Conservation (phyloP, 2,888 invertebrate genomes). For the Ormyrus thymus region DNA sequence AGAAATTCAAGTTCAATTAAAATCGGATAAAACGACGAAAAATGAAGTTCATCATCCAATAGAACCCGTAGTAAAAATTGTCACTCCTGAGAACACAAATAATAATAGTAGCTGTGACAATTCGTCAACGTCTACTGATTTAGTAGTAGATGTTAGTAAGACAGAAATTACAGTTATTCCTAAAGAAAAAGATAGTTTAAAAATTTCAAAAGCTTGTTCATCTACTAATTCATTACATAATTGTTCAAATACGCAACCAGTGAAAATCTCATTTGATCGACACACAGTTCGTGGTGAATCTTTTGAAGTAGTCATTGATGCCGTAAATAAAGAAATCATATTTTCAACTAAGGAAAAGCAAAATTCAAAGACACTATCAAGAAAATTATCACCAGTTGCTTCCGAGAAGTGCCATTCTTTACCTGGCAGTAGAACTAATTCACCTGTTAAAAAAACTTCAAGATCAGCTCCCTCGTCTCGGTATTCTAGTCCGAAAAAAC, state of each 20-base stretch:
- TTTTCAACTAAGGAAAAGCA: constrained; percentile 61
- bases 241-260: constrained; percentile 19
- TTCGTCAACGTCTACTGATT: constrained; percentile 61
- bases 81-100: constrained; percentile 60
- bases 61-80: constrained; percentile 67
- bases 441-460: constrained; percentile 61
- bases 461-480: constrained; percentile 62
- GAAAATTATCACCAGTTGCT: constrained; percentile 48
- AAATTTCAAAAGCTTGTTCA: background rate
- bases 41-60: constrained; percentile 46
- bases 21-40: constrained; percentile 46
- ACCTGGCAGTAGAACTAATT: constrained; percentile 59
- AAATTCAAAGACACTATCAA: background rate
- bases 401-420: constrained; percentile 60
- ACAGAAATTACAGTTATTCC: constrained; percentile 60
- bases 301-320: constrained; percentile 64
- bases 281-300: constrained; percentile 55
- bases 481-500: constrained; percentile 54
- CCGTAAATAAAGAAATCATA: constrained; percentile 64
- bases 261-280: constrained; percentile 52
- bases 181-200: constrained; percentile 21
- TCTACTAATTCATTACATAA: background rate
- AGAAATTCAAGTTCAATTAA: constrained; percentile 61
- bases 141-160: constrained; percentile 65
- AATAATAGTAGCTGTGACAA: constrained; percentile 59